phyloP scores from a whole-genome alignment of 2,113 vertebrate species.

The Tachuris rubrigastra region DNA sequence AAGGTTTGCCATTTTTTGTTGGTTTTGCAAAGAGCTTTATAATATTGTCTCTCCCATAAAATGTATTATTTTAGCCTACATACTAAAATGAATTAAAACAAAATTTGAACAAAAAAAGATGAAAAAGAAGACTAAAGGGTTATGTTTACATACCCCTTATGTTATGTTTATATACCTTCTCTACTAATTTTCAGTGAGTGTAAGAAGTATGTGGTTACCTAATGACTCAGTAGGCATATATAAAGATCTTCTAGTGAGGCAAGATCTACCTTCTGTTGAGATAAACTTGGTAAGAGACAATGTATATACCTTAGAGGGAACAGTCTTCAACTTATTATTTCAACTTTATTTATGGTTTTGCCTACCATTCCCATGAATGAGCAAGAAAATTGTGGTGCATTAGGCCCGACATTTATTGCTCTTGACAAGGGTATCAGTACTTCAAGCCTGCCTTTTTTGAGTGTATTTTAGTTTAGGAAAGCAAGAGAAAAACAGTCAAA shows the following conservation, averaged over 20 bases:
- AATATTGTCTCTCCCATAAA: not conserved
- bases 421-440: not conserved
- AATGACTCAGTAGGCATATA: not conserved
- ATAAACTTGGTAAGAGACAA: not conserved
- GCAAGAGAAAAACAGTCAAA: not conserved
- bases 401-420: not conserved
- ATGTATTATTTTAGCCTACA: not conserved
- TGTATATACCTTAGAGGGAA: not conserved
- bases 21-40: not conserved
- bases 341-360: not conserved
- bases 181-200: not conserved
- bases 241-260: not conserved
- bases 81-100: not conserved
- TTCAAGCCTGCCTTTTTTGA: not conserved
- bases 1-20: not conserved
- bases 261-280: not conserved
- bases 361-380: not conserved
- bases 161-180: too few species aligned
- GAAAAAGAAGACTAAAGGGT: not conserved
- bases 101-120: not conserved
- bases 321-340: not conserved
- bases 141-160: not conserved
- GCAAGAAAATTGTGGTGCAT: not conserved
- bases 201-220: not conserved
- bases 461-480: not conserved